phyloP scores from a whole-genome alignment of 2,113 vertebrate species.

The Carassius auratus region DNA sequence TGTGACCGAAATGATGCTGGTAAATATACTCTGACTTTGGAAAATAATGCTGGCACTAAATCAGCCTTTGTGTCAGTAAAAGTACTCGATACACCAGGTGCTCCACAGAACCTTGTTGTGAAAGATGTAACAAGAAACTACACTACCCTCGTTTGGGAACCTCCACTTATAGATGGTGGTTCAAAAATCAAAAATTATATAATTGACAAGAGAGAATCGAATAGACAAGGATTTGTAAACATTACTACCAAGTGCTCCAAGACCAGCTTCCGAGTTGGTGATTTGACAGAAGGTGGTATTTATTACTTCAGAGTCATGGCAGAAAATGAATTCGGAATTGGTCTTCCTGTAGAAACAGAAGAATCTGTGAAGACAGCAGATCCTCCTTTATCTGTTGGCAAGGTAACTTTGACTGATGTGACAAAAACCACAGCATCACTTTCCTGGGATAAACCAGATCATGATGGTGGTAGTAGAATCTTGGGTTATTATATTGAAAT shows the following conservation, averaged over 20 bases:
- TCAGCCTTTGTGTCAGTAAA: constrained; percentile 95
- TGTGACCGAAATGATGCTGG: constrained; percentile 96
- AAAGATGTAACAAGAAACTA: constrained; percentile 92
- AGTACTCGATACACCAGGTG: constrained; percentile 94
- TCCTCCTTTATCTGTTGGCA: constrained; percentile 91
- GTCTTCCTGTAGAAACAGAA: constrained; percentile 83
- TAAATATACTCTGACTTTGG: constrained; percentile 90
- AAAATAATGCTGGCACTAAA: constrained; percentile 92
- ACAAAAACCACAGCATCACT: constrained; percentile 89
- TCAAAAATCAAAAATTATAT: constrained; percentile 94
- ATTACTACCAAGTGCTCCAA: constrained; percentile 91
- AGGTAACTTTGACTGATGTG: constrained; percentile 90
- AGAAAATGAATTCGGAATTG: constrained; percentile 97
- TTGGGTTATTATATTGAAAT: constrained; percentile 95
- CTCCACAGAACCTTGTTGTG: constrained; percentile 85
- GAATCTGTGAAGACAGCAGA: constrained; percentile 91
- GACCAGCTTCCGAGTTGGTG: constrained; percentile 91
- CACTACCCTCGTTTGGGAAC: constrained; percentile 91
- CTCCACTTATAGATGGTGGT: constrained; percentile 93
- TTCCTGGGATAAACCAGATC: constrained; percentile 95
- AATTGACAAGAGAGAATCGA: constrained; percentile 96
- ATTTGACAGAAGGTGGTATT: constrained; percentile 88
- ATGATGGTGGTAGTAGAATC: constrained; percentile 95
- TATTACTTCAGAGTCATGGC: constrained; percentile 99
- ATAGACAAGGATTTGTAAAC: constrained; percentile 90